Conservation (phyloP, 2,797 vertebrate genomes). For the Phrynocephalus vlangalii region DNA sequence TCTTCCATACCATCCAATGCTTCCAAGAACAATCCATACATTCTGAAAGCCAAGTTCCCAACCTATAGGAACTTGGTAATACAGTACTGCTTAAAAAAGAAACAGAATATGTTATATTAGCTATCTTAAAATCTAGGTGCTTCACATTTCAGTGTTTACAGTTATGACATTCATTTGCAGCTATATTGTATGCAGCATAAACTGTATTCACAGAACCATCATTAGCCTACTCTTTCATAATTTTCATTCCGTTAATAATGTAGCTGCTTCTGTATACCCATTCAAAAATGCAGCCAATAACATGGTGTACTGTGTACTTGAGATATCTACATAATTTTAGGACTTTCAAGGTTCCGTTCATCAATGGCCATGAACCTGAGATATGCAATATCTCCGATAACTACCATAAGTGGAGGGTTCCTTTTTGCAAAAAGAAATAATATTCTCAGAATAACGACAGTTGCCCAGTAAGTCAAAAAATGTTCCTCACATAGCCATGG, state of each 20-base stretch:
- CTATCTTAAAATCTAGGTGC: not conserved
- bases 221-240: not conserved
- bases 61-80: not conserved
- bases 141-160: not conserved
- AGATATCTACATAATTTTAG: too few species aligned
- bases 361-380: too few species aligned
- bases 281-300: too few species aligned
- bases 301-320: too few species aligned
- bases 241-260: not conserved
- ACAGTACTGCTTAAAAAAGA: not conserved
- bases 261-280: not conserved
- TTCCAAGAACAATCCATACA: not conserved
- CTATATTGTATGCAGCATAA: not conserved
- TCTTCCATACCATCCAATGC: too few species aligned
- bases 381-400: not conserved
- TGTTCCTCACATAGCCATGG: not conserved
- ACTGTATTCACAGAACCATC: not conserved
- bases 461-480: not conserved
- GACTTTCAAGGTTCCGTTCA: too few species aligned
- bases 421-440: not conserved
- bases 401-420: too few species aligned
- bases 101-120: not conserved
- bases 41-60: not conserved
- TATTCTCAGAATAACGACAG: not conserved
- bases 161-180: not conserved